Base-by-base conservation (phyloP, 2,888 invertebrate species). In the Tinea pellionella region DNA sequence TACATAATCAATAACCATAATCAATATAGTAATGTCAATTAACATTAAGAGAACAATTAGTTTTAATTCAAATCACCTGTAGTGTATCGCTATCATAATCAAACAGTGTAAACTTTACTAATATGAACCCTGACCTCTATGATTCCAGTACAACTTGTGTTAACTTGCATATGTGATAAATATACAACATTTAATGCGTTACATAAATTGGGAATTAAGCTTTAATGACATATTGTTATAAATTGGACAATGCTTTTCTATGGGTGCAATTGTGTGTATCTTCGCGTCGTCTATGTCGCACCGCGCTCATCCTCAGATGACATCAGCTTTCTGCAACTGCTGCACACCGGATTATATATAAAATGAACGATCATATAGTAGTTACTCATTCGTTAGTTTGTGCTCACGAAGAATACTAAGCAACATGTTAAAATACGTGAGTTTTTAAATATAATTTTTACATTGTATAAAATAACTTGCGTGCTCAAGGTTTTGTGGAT, bases 391-490 rank as follows among this genome's bases (percentile, higher is more conserved):
- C 87, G 84, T 81, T 80, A 80, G 77, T 78, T 77, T 80, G 81
- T 80, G 78, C 80, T 80, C 84, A 75, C 75, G 73, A 77, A 75
- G 83, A 79, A 77, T 72, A 80, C 79, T 73, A 70, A 83, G 72
- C 82, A 83, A 67, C 77, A 87, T 87, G 87, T 73, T 85, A 66
- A 87, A 83, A 87, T 85, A 85, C 84, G 87, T 87, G 77, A 87
- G 86, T 86, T 59, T 59, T 64, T 63, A 63, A 65, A 63, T 66
- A 63, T 63, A 64, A 65, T 65, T 64, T 65, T 66, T 65, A 63
- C 62, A 61, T 29, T 19, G 24, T 19, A 41, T 51, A 24, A 63
- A 41, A 59, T 60, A 57, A 57, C 13, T 43, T 63, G 57, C 61
- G 55, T 30, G 30, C 30, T 59, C 59, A 64, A 66, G 63, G 64